Base-by-base conservation (phyloP, 2,888 invertebrate species). In the Macrostomum cliftonense region DNA sequence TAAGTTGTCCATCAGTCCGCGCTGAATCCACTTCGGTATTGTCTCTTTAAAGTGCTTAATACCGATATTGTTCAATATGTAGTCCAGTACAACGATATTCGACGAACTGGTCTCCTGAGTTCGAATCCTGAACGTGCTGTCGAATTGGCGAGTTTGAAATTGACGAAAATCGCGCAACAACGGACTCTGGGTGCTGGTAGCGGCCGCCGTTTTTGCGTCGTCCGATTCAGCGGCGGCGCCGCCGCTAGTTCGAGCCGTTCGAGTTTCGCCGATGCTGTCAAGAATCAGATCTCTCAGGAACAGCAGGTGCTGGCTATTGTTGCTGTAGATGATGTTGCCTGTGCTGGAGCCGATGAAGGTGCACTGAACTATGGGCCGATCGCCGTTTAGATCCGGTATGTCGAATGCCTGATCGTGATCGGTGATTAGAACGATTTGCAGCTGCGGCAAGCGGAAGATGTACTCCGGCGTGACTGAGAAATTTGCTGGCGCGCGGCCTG, bases 21-120 rank as follows among this genome's bases (percentile, higher is more conserved):
- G 77, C 72, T 97, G 97, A 75, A 95, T 79, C 89, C 95, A 97
- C 73, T 97, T 97, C 51, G 97, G 97, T 65, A 97, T 97, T 50
- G 97, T 97, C 57, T 86, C 88, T 56, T 93, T 78, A 12, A 95
- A 93, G 73, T 97, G 95, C 52, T 85, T 81, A 71, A 97, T 95
- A 43, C 93, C 93, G 40, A 97, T 76, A 73, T 93, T 91, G 73
- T 93, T 89, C 46, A 97, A 77, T 63, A 97, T 91, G 71, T 89
- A 93, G 74, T 97, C 95, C 53, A 95, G 87, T 46, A 93, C 93
- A 64, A 93, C 93, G 1, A 95, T 93, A 70, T 95, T 93, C 62
- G 95, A 89, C 60, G 87, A 84, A 71, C 88, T 88, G 44, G 91
- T 91, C 47, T 83, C 86, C 86, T 86, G 87, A 12, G 72, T 70